Evolutionary conservation across 37 sponge, comb jelly and placozoan genomes (phyloP), one percentile per base, ranked within the genome.

Genomic region (Eunapius fragilis): DNA sequence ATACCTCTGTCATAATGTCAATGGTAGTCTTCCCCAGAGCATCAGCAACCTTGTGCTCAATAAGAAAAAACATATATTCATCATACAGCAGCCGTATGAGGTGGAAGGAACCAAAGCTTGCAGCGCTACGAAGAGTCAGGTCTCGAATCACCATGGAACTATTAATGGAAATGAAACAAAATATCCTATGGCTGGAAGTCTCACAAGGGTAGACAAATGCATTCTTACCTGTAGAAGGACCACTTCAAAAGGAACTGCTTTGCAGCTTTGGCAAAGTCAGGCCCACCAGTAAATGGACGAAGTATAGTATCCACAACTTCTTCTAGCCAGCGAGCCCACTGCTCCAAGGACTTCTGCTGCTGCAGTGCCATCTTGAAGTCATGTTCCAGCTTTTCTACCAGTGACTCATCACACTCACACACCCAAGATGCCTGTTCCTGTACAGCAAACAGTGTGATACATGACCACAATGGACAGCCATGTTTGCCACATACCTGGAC

Each of bases 361-460:
- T 98, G 96, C 23, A 99, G 87, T 12, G 99, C 94, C 10, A 68
- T 76, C 87, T 99, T 99, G 87, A 99, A 99, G 72, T 95, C 96
- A 69, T 90, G 85, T 82, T 99, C 96, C 25, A 99, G 75, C 25
- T 80, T 80, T n/a, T 87, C 79, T 4, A 97, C 94, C 35, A 95
- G 77, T 2, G 84, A 81, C 49, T 97, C 97, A n/a, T 95, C 92
- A 91, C 99, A 99, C 85, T 97, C 96, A 85, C 99, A 99, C 74
- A 99, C 98, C 99, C 99, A 99, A 0, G 96, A 91, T 2, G 99
- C 99, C 84, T 99, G 99, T 78, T 99, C 99, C 96, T 98, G 75
- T 30, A 86, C 23, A 58, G 22, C 11, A 26, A 27, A 80, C 2
- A 26, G 13, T 58, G 80, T 6, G 0, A 12, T 0, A 25, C 69